Base-by-base conservation (phyloP, 2,113 vertebrate species). In the Puma concolor region DNA sequence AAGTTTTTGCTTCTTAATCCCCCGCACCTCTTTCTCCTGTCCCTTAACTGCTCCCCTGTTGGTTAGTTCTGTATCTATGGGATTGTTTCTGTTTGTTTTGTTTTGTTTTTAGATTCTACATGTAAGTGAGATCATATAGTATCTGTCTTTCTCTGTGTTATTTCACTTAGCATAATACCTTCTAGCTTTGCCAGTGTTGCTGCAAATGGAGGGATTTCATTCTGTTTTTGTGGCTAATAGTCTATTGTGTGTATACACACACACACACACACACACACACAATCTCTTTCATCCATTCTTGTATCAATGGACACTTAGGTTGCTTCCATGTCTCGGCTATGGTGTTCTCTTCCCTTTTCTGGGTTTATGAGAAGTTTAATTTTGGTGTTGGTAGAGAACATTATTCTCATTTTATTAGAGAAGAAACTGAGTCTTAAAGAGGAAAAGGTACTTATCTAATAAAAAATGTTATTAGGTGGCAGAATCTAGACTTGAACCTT, bases 371-470 rank as follows among this genome's bases (percentile, higher is more conserved):
- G n/a, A 63, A 85, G 19, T 67, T 88, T 85, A 88, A 88, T 83
- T 63, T 54, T 54, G 9, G 16, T 79, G 6, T 63, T 44, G 17
- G 29, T 74, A 41, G 41, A n/a, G n/a, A 92, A 50, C 1, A n/a
- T 71, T 52, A 33, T 54, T 84, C 29, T 97, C 92, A 67, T 87
- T 88, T 95, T 81, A 36, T 29, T 60, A 74, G 54, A 71, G 71
- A 84, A 7, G 21, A 92, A 48, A 50, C 16, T 12, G 11, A 92
- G 17, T 52, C 31, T 74, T 64, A 64, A 9, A 69, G 23, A 92
- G 79, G 60, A 54, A 41, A 79, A 92, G 27, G 5, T 52, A 23
- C 11, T 9, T 94, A 14, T 27, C 66, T 94, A 89, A 48, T 27
- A 60, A 67, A n/a, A 76, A 14, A 23, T 19, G 16, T n/a, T 41